Percentiles rank a stretch among this genome's conserved stretches.
Evolutionary conservation across 2,888 invertebrate species (phyloP).

Genomic region (Taphrorychus bicolor): DNA sequence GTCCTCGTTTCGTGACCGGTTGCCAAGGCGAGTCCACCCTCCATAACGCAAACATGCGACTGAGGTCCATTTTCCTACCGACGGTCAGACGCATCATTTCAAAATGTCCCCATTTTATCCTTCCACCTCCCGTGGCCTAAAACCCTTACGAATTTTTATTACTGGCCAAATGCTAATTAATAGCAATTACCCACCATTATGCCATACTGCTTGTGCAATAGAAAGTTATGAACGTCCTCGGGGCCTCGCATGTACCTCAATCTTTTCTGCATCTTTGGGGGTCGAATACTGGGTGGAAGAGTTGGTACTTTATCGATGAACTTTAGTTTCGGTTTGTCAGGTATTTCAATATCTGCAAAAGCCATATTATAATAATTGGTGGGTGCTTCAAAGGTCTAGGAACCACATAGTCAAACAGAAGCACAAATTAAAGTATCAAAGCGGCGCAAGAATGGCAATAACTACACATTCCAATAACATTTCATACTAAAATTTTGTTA

Average conservation of each 20-base stretch:
- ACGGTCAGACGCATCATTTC: constrained; percentile 86
- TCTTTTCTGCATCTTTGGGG: constrained; percentile 86
- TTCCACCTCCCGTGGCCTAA: constrained; percentile 86
- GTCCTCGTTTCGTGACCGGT: constrained; percentile 87
- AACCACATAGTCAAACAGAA: too few relatives aligned
- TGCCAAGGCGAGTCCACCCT: constrained; percentile 96
- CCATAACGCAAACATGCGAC: constrained; percentile 93
- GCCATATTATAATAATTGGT: too few relatives aligned
- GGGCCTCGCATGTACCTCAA: constrained; percentile 90
- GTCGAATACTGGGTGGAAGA: constrained; percentile 69
- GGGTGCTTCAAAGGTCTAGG: too few relatives aligned
- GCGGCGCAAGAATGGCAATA: too few relatives aligned
- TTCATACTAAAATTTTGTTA: too few relatives aligned
- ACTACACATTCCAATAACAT: too few relatives aligned
- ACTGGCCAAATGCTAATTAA: neutral
- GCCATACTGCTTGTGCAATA: constrained; percentile 92
- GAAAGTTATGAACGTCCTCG: constrained; percentile 81
- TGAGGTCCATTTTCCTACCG: constrained; percentile 78
- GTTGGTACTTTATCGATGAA: constrained; percentile 77
- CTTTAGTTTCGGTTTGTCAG: constrained; percentile 74
- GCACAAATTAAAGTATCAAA: too few relatives aligned
- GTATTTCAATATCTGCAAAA: constrained; percentile 71
- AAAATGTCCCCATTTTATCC: constrained; percentile 80
- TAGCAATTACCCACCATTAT: constrained; percentile 82
- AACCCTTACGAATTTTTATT: constrained; percentile 46